These are phyloP conservation scores for Amblyopsis hoosieri DNA, from an alignment of 2,797 vertebrate genomes.

Conservation along the genomic window DNA sequence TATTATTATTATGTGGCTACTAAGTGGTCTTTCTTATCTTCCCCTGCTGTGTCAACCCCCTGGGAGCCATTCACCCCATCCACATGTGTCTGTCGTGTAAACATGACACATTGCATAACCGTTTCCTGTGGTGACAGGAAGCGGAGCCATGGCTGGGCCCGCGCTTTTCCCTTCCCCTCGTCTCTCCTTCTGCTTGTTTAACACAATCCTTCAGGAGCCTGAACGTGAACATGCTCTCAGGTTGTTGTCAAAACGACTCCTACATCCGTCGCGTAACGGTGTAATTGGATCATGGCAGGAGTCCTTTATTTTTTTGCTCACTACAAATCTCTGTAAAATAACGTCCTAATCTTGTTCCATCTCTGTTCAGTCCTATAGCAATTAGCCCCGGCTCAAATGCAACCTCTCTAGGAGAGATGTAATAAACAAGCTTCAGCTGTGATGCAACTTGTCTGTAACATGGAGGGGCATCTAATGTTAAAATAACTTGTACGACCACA, in stretches of 20 bases:
- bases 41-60: constrained; percentile 40
- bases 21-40: constrained; percentile 8
- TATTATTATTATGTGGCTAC: too few species aligned
- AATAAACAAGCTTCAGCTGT: constrained; percentile 25
- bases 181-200: constrained; percentile 23
- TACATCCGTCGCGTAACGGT: constrained; percentile 14
- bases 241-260: constrained; percentile 27
- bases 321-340: constrained; percentile 26
- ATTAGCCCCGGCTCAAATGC: constrained; percentile 8
- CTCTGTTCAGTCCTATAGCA: too few species aligned
- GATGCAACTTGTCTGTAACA: constrained; percentile 45
- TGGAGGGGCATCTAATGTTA: constrained; percentile 25
- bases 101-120: constrained; percentile 52
- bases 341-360: constrained; percentile 28
- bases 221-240: constrained; percentile 25
- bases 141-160: constrained; percentile 18
- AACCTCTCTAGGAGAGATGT: constrained; percentile 3
- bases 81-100: constrained; percentile 41
- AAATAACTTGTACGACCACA: constrained; percentile 1
- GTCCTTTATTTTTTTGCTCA: constrained; percentile 4
- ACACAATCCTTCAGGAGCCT: neutral
- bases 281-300: constrained; percentile 13
- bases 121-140: constrained; percentile 40
- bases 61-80: constrained; percentile 39
- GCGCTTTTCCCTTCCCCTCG: neutral